Conservation (phyloP, 2,888 invertebrate genomes). For the Agrochola macilenta region DNA sequence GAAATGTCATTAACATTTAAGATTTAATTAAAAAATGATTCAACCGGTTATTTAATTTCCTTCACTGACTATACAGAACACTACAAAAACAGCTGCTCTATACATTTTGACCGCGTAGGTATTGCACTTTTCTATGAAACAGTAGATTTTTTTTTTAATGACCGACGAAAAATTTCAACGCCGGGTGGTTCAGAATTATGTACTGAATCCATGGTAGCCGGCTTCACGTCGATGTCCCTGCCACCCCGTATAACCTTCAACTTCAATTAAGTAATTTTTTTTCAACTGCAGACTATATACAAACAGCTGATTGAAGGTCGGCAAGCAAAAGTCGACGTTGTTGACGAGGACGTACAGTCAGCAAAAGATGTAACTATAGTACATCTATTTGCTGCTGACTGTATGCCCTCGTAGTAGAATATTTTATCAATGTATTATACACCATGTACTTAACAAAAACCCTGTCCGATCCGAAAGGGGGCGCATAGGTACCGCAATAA, state of each 20-base stretch:
- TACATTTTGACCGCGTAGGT: too few relatives aligned
- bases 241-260: conserved; percentile 37
- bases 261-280: conserved; percentile 18
- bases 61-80: conserved; percentile 4
- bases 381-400: not conserved
- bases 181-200: too few relatives aligned
- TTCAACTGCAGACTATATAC: conserved; percentile 7
- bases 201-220: too few relatives aligned
- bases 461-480: too few relatives aligned
- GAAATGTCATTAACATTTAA: conserved; percentile 25
- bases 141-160: too few relatives aligned
- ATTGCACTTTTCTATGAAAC: too few relatives aligned
- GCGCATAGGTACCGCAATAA: too few relatives aligned
- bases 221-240: too few relatives aligned
- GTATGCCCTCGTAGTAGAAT: not conserved
- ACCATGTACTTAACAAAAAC: too few relatives aligned
- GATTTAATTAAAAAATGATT: conserved; percentile 11
- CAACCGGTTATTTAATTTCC: conserved; percentile 16
- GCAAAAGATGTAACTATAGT: not conserved
- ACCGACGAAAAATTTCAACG: too few relatives aligned
- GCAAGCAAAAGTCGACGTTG: not conserved
- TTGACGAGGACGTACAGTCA: not conserved
- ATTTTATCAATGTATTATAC: not conserved
- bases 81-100: too few relatives aligned
- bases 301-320: conserved; percentile 33